A percentile compares a stretch with the other conserved stretches of the same genome.
Conservation (phyloP, 2,113 vertebrate genomes). For the Sardina pilchardus region DNA sequence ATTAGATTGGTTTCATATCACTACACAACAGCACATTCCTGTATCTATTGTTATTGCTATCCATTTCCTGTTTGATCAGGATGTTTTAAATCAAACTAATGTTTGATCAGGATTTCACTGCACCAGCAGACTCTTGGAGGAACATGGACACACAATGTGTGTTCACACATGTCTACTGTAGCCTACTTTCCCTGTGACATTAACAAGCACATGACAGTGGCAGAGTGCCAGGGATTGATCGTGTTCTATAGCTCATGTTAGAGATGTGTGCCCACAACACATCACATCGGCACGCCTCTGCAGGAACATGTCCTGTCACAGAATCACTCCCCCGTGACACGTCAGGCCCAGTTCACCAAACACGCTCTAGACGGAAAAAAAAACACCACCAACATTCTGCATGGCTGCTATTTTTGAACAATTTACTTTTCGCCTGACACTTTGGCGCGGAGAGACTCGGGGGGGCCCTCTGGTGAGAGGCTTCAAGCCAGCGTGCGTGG, state of each 20-base stretch:
- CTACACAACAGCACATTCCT: too few relatives aligned
- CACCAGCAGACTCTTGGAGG: not conserved
- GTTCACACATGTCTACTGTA: not conserved
- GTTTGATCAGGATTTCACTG: not conserved
- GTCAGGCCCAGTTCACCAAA: not conserved
- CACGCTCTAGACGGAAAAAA: not conserved
- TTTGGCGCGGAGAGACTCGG: not conserved
- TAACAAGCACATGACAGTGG: not conserved
- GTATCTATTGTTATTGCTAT: too few relatives aligned
- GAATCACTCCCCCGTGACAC: not conserved
- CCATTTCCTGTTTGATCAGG: too few relatives aligned
- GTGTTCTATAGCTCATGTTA: conserved; percentile 28
- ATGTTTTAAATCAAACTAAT: not conserved
- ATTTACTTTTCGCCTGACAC: not conserved
- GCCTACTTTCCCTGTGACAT: not conserved
- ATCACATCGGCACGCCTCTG: conserved; percentile 7
- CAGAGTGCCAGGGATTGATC: conserved; percentile 16
- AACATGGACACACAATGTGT: conserved; percentile 19
- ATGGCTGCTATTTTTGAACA: not conserved
- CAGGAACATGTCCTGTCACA: not conserved
- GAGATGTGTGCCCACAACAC: not conserved
- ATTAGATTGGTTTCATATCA: too few relatives aligned
- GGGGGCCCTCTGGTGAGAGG: not conserved
- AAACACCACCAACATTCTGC: too few relatives aligned
- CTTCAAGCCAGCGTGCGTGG: not conserved